Percentiles rank a stretch among this genome's conserved stretches.
phyloP scores from a whole-genome alignment of 1,140 invertebrate genomes.

The Lucilia sericata region DNA sequence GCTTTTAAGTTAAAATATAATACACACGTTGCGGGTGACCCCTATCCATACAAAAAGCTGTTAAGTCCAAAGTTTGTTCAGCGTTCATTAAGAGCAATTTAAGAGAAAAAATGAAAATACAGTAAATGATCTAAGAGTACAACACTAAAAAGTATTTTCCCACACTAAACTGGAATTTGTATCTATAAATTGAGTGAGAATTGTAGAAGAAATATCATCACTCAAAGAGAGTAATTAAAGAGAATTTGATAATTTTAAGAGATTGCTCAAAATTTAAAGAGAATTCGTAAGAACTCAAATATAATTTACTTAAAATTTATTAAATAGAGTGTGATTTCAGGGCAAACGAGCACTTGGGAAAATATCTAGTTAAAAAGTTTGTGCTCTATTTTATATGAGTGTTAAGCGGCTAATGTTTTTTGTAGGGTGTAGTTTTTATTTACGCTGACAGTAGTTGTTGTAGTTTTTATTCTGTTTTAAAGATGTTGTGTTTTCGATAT shows the following conservation, averaged over 20 bases:
- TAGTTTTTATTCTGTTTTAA: not conserved
- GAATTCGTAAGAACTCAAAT: not conserved
- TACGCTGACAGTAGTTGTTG: not conserved
- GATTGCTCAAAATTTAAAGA: not conserved
- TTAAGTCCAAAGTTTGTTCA: too few relatives aligned
- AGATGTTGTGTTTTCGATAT: not conserved
- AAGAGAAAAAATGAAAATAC: not conserved
- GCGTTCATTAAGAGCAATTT: too few relatives aligned
- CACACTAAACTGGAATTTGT: not conserved
- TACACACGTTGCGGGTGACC: too few relatives aligned
- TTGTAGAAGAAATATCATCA: not conserved
- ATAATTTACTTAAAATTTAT: not conserved
- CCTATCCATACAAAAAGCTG: too few relatives aligned
- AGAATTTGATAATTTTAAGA: not conserved
- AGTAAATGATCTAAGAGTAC: not conserved
- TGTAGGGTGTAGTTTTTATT: not conserved
- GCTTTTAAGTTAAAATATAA: too few relatives aligned
- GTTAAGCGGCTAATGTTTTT: not conserved
- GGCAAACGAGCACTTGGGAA: not conserved
- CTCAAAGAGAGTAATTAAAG: not conserved
- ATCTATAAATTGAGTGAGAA: not conserved
- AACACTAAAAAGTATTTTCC: not conserved
- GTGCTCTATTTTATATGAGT: not conserved
- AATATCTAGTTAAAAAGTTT: not conserved
- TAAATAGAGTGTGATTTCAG: too few relatives aligned